phyloP scores from a whole-genome alignment of 2,888 invertebrate species.

The Andrena camellia region DNA sequence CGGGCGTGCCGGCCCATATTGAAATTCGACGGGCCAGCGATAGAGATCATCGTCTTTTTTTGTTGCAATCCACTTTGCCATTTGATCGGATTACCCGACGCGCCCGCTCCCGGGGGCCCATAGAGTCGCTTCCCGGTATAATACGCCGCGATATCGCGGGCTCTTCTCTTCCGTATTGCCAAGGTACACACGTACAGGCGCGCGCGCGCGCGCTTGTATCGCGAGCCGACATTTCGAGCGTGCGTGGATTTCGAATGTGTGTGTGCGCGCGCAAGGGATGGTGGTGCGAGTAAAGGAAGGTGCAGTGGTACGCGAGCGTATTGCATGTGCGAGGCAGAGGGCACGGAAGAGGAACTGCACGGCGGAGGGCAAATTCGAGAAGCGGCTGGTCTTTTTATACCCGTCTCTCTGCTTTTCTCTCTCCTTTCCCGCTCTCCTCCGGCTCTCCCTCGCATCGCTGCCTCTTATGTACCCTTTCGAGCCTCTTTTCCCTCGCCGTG shows the following conservation, averaged over 20 bases:
- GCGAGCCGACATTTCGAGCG: constrained; percentile 8
- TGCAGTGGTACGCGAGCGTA: constrained; percentile 22
- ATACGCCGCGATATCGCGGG: constrained; percentile 60
- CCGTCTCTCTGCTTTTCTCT: constrained; percentile 56
- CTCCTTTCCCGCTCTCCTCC: constrained; percentile 33
- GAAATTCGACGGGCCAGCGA: constrained; percentile 80
- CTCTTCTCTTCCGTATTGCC: constrained; percentile 47
- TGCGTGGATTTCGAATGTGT: constrained; percentile 17
- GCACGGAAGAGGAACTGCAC: constrained; percentile 46
- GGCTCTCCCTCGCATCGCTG: constrained; percentile 53
- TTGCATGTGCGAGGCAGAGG: constrained; percentile 9
- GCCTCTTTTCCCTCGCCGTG: constrained; percentile 49
- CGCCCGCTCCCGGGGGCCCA: constrained; percentile 62
- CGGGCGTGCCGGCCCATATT: constrained; percentile 75
- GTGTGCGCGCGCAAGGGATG: constrained; percentile 4
- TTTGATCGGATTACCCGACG: constrained; percentile 82
- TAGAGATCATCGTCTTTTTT: constrained; percentile 76
- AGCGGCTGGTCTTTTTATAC: constrained; percentile 70
- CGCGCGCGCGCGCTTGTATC: neutral
- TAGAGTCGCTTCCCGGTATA: constrained; percentile 74
- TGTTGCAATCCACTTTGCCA: constrained; percentile 81
- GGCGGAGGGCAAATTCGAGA: constrained; percentile 70
- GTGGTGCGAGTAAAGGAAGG: constrained; percentile 18
- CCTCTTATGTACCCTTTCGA: constrained; percentile 66
- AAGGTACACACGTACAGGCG: neutral